Conservation (phyloP, 2,888 invertebrate genomes). For the Melinaea marsaeus region DNA sequence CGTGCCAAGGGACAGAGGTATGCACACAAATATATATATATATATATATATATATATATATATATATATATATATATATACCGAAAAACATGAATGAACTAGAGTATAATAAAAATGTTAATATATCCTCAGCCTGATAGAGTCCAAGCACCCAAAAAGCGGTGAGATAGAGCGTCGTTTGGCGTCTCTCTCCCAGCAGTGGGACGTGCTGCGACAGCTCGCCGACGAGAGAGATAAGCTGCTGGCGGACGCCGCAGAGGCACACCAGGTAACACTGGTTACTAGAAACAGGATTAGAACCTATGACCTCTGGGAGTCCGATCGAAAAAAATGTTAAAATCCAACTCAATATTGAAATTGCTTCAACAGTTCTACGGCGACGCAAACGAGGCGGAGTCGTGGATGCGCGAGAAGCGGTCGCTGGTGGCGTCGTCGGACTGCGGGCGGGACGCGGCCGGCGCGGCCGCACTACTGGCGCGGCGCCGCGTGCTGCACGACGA, state of each 20-base stretch:
- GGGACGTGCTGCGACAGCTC: slow-evolving; percentile 92
- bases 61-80: too few species aligned
- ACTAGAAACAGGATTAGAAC: not conserved
- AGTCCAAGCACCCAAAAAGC: slow-evolving; percentile 88
- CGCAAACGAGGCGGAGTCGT: slow-evolving; percentile 98
- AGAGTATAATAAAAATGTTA: too few species aligned
- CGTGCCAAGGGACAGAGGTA: slow-evolving; percentile 80
- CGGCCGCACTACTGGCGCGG: slow-evolving; percentile 90
- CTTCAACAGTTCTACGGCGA: slow-evolving; percentile 90
- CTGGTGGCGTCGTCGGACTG: slow-evolving; percentile 93
- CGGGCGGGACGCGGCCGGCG: slow-evolving; percentile 94
- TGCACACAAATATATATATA: slow-evolving; percentile 29
- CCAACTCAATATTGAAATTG: too few species aligned
- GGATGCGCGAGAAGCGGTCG: slow-evolving; percentile 97
- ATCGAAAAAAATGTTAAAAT: too few species aligned
- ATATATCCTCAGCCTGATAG: slow-evolving; percentile 78
- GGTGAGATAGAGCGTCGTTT: slow-evolving; percentile 89
- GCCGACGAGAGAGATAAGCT: slow-evolving; percentile 74
- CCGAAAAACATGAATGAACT: too few species aligned
- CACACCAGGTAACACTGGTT: slow-evolving; percentile 84
- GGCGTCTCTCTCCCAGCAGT: slow-evolving; percentile 87
- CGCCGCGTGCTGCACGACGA: slow-evolving; percentile 93
- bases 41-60: too few species aligned
- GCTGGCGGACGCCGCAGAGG: slow-evolving; percentile 87
- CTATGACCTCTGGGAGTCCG: not conserved